Conservation (phyloP, 1,140 invertebrate species). For the Coptotermes formosanus region DNA sequence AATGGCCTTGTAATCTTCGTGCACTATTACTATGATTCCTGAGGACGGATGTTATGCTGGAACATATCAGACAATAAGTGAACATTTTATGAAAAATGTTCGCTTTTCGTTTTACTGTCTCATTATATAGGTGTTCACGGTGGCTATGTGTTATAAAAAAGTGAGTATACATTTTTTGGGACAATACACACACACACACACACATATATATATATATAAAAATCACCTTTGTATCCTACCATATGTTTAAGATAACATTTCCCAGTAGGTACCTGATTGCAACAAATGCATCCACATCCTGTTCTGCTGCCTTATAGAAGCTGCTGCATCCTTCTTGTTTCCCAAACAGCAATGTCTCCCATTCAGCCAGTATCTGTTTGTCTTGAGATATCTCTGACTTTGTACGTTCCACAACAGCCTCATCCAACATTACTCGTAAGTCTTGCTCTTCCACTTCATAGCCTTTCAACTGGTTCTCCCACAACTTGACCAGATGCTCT, state of each 20-base stretch:
- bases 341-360: slow-evolving; percentile 38
- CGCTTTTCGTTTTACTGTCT: no score
- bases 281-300: slow-evolving; percentile 37
- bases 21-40: no score
- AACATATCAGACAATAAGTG: no score
- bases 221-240: no score
- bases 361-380: slow-evolving; percentile 35
- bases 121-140: no score
- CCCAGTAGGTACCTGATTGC: slow-evolving; percentile 42
- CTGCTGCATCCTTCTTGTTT: background rate
- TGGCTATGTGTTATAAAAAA: no score
- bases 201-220: no score
- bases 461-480: slow-evolving; percentile 48
- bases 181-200: no score
- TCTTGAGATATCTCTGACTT: slow-evolving; percentile 35
- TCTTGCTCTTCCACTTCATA: slow-evolving; percentile 55
- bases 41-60: no score
- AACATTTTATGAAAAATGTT: no score
- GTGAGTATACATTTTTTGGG: no score
- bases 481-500: slow-evolving; percentile 51
- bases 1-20: no score
- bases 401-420: slow-evolving; percentile 39
- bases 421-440: slow-evolving; percentile 50
- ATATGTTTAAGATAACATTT: background rate
- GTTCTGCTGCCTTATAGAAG: slow-evolving; percentile 24